Conservation (phyloP, 2,888 invertebrate species). For the Pterostichus madidus region DNA sequence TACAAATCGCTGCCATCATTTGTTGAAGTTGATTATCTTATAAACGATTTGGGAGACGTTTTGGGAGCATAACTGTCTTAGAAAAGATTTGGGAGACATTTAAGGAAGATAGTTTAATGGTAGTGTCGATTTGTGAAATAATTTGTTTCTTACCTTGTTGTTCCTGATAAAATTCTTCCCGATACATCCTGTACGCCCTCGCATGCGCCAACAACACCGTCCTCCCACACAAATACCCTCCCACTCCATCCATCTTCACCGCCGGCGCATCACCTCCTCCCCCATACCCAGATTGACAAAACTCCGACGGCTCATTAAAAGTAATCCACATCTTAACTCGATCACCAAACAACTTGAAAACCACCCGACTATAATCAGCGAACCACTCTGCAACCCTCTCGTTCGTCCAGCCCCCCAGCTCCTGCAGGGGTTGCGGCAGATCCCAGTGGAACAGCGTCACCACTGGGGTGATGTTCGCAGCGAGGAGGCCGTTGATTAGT, state of each 20-base stretch:
- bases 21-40: too few species aligned
- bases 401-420: conserved; percentile 80
- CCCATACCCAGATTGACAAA: conserved; percentile 79
- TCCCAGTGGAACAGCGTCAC: conserved; percentile 85
- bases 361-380: conserved; percentile 80
- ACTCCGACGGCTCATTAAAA: conserved; percentile 83
- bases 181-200: conserved; percentile 82
- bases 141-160: conserved; percentile 81
- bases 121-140: too few species aligned
- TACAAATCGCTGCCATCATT: too few species aligned
- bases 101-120: too few species aligned
- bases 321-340: conserved; percentile 84
- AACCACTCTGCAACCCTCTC: conserved; percentile 79
- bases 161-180: conserved; percentile 79
- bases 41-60: too few species aligned
- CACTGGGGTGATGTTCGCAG: conserved; percentile 79
- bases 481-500: conserved; percentile 80
- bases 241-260: conserved; percentile 79
- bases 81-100: too few species aligned
- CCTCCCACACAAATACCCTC: conserved; percentile 83
- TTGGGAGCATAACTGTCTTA: too few species aligned
- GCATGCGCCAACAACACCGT: conserved; percentile 84
- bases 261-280: conserved; percentile 79
- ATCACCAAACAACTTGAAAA: conserved; percentile 80
- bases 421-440: conserved; percentile 80